phyloP scores from a whole-genome alignment of 92 coral and sea anemone species.

The Metridium senile region DNA sequence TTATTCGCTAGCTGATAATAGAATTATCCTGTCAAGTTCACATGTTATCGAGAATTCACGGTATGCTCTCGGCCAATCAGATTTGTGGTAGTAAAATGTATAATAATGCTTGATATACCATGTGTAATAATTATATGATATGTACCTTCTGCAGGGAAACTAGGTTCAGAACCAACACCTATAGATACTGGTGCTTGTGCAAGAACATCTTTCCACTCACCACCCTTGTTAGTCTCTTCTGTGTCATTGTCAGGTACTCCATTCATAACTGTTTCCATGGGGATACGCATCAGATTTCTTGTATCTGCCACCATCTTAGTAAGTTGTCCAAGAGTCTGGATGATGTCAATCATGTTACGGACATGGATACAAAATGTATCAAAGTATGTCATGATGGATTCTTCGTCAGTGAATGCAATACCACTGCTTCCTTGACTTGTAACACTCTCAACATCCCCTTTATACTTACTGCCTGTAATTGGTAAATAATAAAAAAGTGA shows the following conservation, averaged over 20 bases:
- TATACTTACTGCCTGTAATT: constrained; percentile 49
- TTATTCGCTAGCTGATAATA: too few relatives aligned
- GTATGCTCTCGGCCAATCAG: too few relatives aligned
- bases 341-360: constrained; percentile 94
- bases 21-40: too few relatives aligned
- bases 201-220: background rate
- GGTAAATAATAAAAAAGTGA: too few relatives aligned
- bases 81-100: too few relatives aligned
- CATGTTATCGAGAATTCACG: too few relatives aligned
- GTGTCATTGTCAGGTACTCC: constrained; percentile 50
- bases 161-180: constrained; percentile 65
- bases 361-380: constrained; percentile 87
- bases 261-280: constrained; percentile 63
- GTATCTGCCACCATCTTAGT: constrained; percentile 69
- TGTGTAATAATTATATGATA: too few relatives aligned
- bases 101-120: too few relatives aligned
- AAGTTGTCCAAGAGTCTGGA: constrained; percentile 92
- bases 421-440: constrained; percentile 83
- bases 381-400: constrained; percentile 79
- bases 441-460: constrained; percentile 82
- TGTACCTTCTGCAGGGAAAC: constrained; percentile 58
- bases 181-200: constrained; percentile 25
- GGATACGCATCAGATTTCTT: constrained; percentile 74
- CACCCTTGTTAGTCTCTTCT: constrained; percentile 46
- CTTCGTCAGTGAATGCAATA: constrained; percentile 91